Evolutionary conservation across 1,140 invertebrate species (phyloP).

Genomic region (Zaprionus davidi): DNA sequence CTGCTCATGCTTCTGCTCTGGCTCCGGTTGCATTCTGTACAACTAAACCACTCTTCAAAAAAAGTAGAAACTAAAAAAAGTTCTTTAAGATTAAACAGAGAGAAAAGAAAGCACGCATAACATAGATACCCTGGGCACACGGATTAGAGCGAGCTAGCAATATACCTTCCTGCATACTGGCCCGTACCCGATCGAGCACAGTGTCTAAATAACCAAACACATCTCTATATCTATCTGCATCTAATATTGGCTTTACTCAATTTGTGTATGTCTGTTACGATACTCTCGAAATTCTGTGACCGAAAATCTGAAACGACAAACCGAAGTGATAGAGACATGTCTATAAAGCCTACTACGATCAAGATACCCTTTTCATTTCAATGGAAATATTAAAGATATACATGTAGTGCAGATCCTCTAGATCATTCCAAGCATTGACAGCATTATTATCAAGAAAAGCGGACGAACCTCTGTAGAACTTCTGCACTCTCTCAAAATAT

Average conservation of each 20-base stretch:
- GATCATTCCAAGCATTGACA: too few relatives aligned
- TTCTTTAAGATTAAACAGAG: neutral
- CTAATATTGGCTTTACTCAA: neutral
- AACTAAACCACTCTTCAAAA: neutral
- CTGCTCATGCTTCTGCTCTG: neutral
- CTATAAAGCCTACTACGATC: neutral
- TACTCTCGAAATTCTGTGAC: neutral
- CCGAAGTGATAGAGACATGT: neutral
- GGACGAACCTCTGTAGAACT: too few relatives aligned
- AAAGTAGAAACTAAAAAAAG: neutral
- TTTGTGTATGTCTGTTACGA: neutral
- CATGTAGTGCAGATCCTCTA: too few relatives aligned
- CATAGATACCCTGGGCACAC: slow-evolving; percentile 15
- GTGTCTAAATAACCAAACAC: neutral
- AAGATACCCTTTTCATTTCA: neutral
- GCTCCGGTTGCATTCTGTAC: slow-evolving; percentile 38
- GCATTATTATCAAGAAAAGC: too few relatives aligned
- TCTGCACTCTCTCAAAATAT: neutral
- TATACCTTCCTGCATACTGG: slow-evolving; percentile 1
- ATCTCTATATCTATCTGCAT: neutral
- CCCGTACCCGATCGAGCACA: neutral
- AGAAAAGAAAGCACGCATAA: slow-evolving; percentile 2
- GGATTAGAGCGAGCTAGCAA: slow-evolving; percentile 10
- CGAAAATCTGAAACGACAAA: neutral
- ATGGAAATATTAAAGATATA: too few relatives aligned